A percentile compares a stretch with the other conserved stretches of the same genome.
Evolutionary conservation across 2,113 vertebrate genomes (phyloP).

Genomic region (Trogon surrucura): DNA sequence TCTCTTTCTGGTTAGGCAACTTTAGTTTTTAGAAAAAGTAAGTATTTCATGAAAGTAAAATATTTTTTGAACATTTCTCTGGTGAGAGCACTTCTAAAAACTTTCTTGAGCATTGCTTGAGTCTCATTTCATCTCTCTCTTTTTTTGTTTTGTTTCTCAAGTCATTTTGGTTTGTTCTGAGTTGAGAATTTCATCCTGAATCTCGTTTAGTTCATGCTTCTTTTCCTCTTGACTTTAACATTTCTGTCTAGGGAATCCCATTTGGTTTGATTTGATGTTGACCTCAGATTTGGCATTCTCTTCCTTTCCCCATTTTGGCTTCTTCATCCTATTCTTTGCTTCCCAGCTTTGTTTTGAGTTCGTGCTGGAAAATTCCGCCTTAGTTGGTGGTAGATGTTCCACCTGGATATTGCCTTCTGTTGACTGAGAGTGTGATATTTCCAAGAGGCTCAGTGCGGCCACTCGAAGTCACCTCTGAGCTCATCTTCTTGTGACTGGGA

Average conservation of each 20-base stretch:
- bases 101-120: background rate
- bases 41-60: background rate
- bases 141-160: background rate
- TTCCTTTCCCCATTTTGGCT: background rate
- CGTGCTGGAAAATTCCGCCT: background rate
- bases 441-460: background rate
- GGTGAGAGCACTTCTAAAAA: background rate
- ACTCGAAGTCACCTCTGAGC: background rate
- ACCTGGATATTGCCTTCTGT: background rate
- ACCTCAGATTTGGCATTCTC: background rate
- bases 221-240: background rate
- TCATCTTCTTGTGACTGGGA: background rate
- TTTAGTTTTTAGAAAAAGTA: background rate
- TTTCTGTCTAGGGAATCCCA: background rate
- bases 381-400: background rate
- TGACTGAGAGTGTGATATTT: rapidly evolving
- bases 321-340: background rate
- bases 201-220: background rate
- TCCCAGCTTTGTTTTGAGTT: background rate
- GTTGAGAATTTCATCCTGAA: background rate
- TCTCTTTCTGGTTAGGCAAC: background rate
- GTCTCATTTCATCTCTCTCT: background rate
- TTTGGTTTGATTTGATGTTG: background rate
- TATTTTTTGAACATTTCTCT: background rate
- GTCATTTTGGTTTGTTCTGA: background rate